Evolutionary conservation across 2,797 vertebrate species (phyloP), one percentile per base, ranked within the genome.

Genomic region (Typhlichthys eigenmanni): DNA sequence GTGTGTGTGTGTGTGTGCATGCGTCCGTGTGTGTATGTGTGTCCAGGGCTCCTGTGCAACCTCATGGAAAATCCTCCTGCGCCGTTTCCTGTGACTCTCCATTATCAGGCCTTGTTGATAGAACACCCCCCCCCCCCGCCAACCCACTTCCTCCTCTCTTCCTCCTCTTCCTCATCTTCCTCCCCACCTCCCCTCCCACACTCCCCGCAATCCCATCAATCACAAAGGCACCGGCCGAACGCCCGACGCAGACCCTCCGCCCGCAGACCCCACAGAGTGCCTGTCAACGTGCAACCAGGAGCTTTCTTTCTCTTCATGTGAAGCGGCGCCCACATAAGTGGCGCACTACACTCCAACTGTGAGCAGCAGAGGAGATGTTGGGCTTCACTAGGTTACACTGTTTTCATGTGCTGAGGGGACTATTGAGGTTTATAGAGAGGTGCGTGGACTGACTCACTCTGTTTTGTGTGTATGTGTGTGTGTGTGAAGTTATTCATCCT

Each of bases 141-240:
- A 90, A 88, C 88, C 89, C 66, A 74, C 86, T 88, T 91, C 86
- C 89, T 82, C 80, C 75, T 80, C 82, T 83, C 83, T 88, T 89
- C 89, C 89, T 82, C 83, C 5, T 34, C 34, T 34, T 89, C 89
- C 89, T 82, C 83, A 5, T 34, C 34, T 34, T 7, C 86, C 89
- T 81, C 80, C 75, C 80, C 82, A 83, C 83, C 88, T 89, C 88
- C 89, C 83, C 82, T 91, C 89, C 87, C 89, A 91, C 89, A 89
- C 85, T 88, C 85, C 62, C 71, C 82, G 83, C 71, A 74, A 85
- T 82, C 82, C 70, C 84, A 87, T 89, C 86, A 91, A 89, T 87
- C 88, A 88, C 85, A 49, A 60, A 80, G 83, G 81, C 85, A 49
- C 61, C 80, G 83, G 81, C 86, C 83, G 71, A 78, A 71, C 77